Evolutionary conservation across 2,113 vertebrate genomes (phyloP).

Genomic region (Cheilinus undulatus): DNA sequence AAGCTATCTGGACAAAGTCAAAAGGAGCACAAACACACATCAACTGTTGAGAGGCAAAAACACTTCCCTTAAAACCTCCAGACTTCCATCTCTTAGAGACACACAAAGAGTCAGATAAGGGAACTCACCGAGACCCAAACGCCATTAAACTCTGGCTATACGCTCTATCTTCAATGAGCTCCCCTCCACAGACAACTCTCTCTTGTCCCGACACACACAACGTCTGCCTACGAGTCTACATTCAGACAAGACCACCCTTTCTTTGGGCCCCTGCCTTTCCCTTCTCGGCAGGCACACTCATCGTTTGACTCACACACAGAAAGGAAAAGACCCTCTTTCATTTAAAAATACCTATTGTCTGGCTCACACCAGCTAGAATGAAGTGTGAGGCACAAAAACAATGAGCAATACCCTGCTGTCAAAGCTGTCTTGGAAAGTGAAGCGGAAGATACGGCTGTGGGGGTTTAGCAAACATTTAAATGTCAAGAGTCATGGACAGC

Average conservation of each 20-base stretch:
- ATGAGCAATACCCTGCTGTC: constrained; percentile 51
- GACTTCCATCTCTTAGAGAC: constrained; percentile 14
- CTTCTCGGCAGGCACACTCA: constrained; percentile 78
- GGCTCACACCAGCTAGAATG: constrained; percentile 53
- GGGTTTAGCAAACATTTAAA: constrained; percentile 29
- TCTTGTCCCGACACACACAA: constrained; percentile 47
- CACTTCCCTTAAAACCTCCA: constrained; percentile 28
- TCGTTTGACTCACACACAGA: constrained; percentile 70
- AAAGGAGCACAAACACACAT: constrained; percentile 42
- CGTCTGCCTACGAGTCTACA: constrained; percentile 50
- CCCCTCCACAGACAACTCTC: constrained; percentile 38
- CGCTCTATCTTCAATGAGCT: constrained; percentile 52
- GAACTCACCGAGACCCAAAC: constrained; percentile 47
- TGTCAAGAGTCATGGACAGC: constrained; percentile 24
- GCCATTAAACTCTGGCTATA: constrained; percentile 44
- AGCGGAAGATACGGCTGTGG: not conserved
- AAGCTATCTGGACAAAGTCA: constrained; percentile 44
- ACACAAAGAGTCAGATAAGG: constrained; percentile 25
- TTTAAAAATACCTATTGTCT: constrained; percentile 74
- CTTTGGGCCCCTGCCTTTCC: constrained; percentile 68
- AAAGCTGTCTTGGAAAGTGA: constrained; percentile 1
- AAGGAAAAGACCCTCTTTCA: constrained; percentile 66
- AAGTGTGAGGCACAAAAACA: constrained; percentile 49
- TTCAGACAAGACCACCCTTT: constrained; percentile 72
- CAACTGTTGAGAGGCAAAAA: constrained; percentile 24